These are phyloP conservation scores for Dryocosmus kuriphilus DNA, from an alignment of 2,888 invertebrate genomes.

Conservation along the genomic window DNA sequence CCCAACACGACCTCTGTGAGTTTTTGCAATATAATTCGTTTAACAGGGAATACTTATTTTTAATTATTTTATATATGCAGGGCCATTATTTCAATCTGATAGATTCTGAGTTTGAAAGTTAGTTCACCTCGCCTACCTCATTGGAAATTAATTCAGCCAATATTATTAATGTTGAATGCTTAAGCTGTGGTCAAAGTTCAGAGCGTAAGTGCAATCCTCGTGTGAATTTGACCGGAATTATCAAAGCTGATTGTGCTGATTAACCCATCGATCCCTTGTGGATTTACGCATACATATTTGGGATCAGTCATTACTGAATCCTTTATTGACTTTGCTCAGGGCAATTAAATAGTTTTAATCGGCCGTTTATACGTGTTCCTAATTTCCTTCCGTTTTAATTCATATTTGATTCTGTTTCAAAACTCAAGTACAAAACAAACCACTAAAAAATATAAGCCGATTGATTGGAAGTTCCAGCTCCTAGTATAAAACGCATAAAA, in stretches of 20 bases:
- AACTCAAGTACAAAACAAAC: too few relatives aligned
- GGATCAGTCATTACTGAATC: not conserved
- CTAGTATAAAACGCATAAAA: not conserved
- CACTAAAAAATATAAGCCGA: too few relatives aligned
- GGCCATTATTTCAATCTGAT: not conserved
- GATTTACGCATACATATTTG: not conserved
- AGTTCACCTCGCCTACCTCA: not conserved
- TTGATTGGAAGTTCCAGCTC: too few relatives aligned
- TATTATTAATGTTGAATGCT: not conserved
- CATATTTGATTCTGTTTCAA: too few relatives aligned
- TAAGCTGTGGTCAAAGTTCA: not conserved
- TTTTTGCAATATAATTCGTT: too few relatives aligned
- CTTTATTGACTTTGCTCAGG: not conserved
- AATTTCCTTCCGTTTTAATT: not conserved
- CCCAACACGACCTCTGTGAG: too few relatives aligned
- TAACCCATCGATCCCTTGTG: not conserved
- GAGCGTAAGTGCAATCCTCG: not conserved
- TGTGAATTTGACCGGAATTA: slow-evolving; percentile 10
- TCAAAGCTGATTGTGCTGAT: slow-evolving; percentile 12
- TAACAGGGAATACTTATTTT: not conserved
- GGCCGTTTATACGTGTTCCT: not conserved
- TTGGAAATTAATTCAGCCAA: not conserved
- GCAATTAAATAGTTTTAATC: not conserved
- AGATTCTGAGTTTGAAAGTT: not conserved
- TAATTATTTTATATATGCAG: not conserved